A percentile compares a stretch with the other conserved stretches of the same genome.
These are phyloP conservation scores for Lordiphosa fenestrarum DNA, from an alignment of 2,888 invertebrate genomes.

Conservation along the genomic window DNA sequence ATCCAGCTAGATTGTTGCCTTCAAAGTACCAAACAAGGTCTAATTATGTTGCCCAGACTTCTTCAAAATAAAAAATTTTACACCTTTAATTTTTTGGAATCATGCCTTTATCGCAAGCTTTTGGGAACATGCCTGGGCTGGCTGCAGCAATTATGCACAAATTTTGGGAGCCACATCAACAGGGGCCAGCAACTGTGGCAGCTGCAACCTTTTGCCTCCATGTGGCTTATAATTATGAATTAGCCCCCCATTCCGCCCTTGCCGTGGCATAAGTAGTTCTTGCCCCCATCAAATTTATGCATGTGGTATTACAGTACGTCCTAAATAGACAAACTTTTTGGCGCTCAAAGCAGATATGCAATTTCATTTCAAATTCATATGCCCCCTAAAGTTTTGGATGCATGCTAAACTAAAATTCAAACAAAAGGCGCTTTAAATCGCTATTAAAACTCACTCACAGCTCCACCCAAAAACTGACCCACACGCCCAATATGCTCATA, in stretches of 20 bases:
- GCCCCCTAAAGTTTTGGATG: conserved; percentile 45
- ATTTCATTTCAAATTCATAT: conserved; percentile 60
- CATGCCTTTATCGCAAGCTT: conserved; percentile 2
- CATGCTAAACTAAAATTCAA: conserved; percentile 49
- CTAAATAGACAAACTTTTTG: conserved; percentile 36
- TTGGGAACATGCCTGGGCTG: conserved; percentile 21
- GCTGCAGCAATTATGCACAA: conserved; percentile 22
- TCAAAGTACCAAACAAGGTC: no score
- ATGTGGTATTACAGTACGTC: background rate
- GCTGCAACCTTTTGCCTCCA: conserved; percentile 35
- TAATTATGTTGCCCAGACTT: no score
- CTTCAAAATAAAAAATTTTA: no score
- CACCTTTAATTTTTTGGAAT: no score
- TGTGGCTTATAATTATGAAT: conserved; percentile 5
- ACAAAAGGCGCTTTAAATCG: conserved; percentile 54
- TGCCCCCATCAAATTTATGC: conserved; percentile 19
- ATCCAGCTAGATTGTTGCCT: no score
- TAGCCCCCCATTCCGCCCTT: background rate
- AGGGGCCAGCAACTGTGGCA: conserved; percentile 13
- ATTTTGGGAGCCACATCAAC: conserved; percentile 18
- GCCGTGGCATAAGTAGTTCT: conserved; percentile 8
- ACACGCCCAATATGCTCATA: conserved; percentile 18
- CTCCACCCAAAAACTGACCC: conserved; percentile 34
- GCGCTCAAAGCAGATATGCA: conserved; percentile 45
- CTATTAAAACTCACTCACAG: conserved; percentile 50